A percentile compares a stretch with the other conserved stretches of the same genome.
Conservation (phyloP, 2,113 vertebrate genomes). For the Orycteropus afer region DNA sequence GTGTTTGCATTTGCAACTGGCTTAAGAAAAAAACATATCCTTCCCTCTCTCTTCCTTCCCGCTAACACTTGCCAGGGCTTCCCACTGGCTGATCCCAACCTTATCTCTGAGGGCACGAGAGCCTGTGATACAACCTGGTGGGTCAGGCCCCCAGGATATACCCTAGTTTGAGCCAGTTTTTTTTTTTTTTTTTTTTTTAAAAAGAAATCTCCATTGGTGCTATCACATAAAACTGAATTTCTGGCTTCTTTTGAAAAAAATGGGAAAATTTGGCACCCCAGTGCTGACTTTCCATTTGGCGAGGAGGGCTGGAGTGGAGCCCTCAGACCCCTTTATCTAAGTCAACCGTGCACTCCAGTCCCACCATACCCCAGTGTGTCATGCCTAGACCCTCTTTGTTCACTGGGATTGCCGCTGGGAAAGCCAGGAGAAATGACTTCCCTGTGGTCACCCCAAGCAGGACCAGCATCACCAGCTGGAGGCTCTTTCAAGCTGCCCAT, state of each 20-base stretch:
- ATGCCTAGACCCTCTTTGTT: too few species aligned
- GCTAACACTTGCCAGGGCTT: too few species aligned
- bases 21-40: neutral
- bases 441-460: neutral
- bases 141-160: neutral
- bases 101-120: neutral
- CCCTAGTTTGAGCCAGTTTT: too few species aligned
- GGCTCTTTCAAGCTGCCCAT: neutral
- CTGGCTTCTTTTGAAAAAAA: neutral
- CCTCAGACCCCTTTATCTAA: accelerated
- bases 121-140: neutral
- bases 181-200: too few species aligned
- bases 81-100: accelerated
- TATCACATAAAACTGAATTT: neutral
- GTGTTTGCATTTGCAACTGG: too few species aligned
- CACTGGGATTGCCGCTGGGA: neutral
- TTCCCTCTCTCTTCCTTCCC: neutral
- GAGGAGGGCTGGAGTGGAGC: too few species aligned
- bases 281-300: neutral
- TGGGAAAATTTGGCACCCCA: neutral
- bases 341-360: accelerated
- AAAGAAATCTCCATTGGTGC: neutral
- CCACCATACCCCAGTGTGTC: accelerated
- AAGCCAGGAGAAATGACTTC: too few species aligned
- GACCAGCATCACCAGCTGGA: accelerated